phyloP scores from a whole-genome alignment of 2,113 vertebrate genomes.

The Erythrocebus patas region DNA sequence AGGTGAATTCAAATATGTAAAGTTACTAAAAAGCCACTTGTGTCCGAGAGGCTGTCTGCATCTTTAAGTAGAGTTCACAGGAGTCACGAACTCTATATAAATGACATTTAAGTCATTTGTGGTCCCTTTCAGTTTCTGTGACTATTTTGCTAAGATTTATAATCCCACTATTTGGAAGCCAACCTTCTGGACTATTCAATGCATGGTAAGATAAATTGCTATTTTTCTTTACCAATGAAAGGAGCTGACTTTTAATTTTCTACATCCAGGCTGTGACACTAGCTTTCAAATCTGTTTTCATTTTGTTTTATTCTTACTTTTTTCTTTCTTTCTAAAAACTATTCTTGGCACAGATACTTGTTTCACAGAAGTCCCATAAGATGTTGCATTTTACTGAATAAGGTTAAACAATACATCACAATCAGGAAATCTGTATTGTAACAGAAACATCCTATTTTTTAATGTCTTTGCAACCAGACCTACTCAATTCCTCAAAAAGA shows the following conservation, averaged over 20 bases:
- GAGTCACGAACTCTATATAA: background rate
- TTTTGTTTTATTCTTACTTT: background rate
- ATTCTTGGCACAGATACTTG: background rate
- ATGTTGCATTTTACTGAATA: slow-evolving; percentile 2
- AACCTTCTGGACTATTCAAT: background rate
- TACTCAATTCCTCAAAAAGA: background rate
- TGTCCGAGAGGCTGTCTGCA: background rate
- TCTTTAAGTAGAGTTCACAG: background rate
- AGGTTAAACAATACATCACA: background rate
- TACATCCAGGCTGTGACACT: background rate
- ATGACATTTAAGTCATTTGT: background rate
- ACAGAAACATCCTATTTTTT: background rate
- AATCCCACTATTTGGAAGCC: background rate
- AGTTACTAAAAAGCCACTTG: background rate
- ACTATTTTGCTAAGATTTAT: background rate
- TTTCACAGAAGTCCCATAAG: background rate
- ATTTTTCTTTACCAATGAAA: slow-evolving; percentile 25
- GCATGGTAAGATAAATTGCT: background rate
- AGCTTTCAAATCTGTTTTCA: background rate
- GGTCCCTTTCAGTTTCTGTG: background rate
- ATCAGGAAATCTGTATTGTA: background rate
- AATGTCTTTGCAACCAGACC: background rate
- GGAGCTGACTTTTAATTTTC: background rate
- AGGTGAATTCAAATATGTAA: background rate
- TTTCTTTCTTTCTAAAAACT: background rate